Evolutionary conservation across 2,888 invertebrate genomes (phyloP).

Genomic region (Stenodema calcarata): DNA sequence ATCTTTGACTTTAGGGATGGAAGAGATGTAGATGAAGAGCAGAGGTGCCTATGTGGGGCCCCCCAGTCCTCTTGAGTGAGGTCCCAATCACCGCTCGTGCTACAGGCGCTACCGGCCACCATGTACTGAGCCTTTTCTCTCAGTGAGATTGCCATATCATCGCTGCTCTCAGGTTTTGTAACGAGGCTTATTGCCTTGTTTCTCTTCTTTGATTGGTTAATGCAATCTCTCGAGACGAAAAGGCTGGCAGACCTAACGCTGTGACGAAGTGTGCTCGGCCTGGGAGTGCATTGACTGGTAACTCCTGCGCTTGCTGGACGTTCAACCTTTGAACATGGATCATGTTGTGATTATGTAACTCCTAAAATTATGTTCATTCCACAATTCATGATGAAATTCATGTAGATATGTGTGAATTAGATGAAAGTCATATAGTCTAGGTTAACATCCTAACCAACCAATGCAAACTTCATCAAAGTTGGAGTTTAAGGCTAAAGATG

Average conservation of each 20-base stretch:
- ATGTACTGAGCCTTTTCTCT: neutral
- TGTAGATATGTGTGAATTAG: too few species aligned
- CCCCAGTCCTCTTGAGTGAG: slow-evolving; percentile 53
- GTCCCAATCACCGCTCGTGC: slow-evolving; percentile 50
- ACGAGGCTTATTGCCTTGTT: slow-evolving; percentile 49
- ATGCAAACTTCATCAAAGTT: too few species aligned
- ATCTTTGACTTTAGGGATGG: slow-evolving; percentile 14
- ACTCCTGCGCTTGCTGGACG: slow-evolving; percentile 62
- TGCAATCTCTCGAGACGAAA: slow-evolving; percentile 8
- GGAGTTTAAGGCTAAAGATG: too few species aligned
- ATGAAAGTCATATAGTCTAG: too few species aligned
- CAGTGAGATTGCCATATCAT: neutral
- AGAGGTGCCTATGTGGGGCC: slow-evolving; percentile 23
- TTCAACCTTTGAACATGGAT: slow-evolving; percentile 60
- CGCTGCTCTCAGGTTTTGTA: slow-evolving; percentile 47
- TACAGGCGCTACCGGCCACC: slow-evolving; percentile 47
- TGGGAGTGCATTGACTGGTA: slow-evolving; percentile 28
- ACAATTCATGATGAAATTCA: too few species aligned
- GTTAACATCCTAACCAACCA: too few species aligned
- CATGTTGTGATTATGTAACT: too few species aligned
- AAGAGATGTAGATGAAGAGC: slow-evolving; percentile 51
- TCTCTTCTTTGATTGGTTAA: neutral
- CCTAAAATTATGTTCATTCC: too few species aligned
- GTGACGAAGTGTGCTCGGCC: slow-evolving; percentile 59
- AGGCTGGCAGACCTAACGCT: slow-evolving; percentile 58